phyloP scores from a whole-genome alignment of 2,888 invertebrate genomes.

The Oscheius sp. region DNA sequence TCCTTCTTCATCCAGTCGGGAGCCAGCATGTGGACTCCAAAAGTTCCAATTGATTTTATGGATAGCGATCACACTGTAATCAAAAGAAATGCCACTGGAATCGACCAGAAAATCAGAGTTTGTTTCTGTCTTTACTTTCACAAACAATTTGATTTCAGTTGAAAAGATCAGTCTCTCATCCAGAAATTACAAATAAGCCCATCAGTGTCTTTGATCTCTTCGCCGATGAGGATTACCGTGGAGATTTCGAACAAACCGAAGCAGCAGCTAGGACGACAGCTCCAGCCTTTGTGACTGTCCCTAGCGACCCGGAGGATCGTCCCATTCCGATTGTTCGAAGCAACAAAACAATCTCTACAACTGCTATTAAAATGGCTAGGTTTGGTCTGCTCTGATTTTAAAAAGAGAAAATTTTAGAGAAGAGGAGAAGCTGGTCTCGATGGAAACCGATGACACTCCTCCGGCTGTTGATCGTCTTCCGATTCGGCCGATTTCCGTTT shows the following conservation, averaged over 20 bases:
- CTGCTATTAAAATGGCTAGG: not conserved
- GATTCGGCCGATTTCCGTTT: constrained; percentile 7
- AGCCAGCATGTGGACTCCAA: constrained; percentile 15
- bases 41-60: not conserved
- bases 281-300: constrained; percentile 21
- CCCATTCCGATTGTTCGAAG: constrained; percentile 17
- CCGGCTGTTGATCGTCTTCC: constrained; percentile 27
- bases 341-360: not conserved
- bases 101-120: not conserved
- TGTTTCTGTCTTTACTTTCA: not conserved
- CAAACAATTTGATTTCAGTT: not conserved
- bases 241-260: constrained; percentile 42
- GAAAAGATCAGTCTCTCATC: not conserved
- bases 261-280: not conserved
- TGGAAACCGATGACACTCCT: constrained; percentile 17
- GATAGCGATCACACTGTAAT: constrained; percentile 4
- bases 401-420: not conserved
- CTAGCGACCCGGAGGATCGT: not conserved
- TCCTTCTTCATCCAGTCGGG: constrained; percentile 24
- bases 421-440: not conserved
- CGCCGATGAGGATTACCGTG: constrained; percentile 43
- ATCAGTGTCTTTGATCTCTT: constrained; percentile 40
- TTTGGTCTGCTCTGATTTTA: not conserved
- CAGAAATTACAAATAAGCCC: not conserved
- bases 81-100: constrained; percentile 3